Conservation (phyloP, 2,797 vertebrate genomes). For the Limosa lapponica region DNA sequence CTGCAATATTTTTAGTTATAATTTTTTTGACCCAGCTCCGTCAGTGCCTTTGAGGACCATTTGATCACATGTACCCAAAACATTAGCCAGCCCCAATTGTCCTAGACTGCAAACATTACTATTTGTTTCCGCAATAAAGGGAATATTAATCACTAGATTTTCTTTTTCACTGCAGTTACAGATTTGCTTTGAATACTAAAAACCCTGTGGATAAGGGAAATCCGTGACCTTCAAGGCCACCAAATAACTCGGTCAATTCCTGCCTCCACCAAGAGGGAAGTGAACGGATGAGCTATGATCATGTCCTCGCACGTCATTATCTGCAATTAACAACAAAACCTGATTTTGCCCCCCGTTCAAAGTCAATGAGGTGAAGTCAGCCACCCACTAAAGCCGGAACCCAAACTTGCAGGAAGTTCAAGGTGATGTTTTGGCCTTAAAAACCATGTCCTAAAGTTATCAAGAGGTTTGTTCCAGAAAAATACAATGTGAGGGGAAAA, state of each 20-base stretch:
- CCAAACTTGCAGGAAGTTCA: slow-evolving; percentile 33
- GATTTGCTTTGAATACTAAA: slow-evolving; percentile 5
- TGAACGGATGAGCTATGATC: background rate
- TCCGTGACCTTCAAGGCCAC: background rate
- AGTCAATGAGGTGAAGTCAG: background rate
- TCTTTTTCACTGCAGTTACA: background rate
- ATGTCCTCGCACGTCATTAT: rapidly evolving
- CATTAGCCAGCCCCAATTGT: background rate
- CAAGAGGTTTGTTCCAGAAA: slow-evolving; percentile 66
- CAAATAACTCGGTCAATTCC: background rate
- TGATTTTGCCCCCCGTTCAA: background rate
- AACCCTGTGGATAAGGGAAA: background rate
- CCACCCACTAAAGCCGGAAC: background rate
- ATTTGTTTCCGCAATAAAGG: background rate
- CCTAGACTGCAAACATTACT: background rate
- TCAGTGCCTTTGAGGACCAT: background rate
- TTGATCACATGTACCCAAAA: background rate
- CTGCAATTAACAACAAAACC: background rate
- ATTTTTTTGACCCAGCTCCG: background rate
- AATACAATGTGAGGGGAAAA: slow-evolving; percentile 57
- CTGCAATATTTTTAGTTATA: background rate
- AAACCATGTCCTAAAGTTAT: slow-evolving; percentile 35
- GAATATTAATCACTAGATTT: background rate
- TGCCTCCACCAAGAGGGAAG: background rate
- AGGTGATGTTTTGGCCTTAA: slow-evolving; percentile 32